A percentile compares a stretch with the other conserved stretches of the same genome.
Conservation (phyloP, 2,888 invertebrate genomes). For the Acanthoscelides obtectus region DNA sequence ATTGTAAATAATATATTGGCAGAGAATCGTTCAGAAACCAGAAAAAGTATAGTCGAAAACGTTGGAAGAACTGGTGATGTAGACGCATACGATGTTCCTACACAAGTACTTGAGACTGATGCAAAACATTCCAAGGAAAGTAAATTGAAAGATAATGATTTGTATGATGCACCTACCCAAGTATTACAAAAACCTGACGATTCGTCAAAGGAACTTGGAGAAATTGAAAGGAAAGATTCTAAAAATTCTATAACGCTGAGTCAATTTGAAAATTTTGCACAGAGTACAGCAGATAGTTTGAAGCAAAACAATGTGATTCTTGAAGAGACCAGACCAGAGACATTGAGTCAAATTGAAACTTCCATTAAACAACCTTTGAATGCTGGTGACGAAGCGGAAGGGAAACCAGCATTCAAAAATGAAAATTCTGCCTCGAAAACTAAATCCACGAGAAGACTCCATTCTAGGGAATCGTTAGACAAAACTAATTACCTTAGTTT, state of each 20-base stretch:
- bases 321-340: slow-evolving; percentile 6
- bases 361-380: slow-evolving; percentile 14
- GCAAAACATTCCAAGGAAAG: background rate
- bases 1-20: background rate
- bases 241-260: slow-evolving; percentile 14
- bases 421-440: background rate
- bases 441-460: background rate
- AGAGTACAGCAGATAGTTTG: slow-evolving; percentile 11
- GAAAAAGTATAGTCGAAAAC: too few species aligned
- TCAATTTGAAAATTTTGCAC: slow-evolving; percentile 18
- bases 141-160: background rate
- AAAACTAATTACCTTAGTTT: too few species aligned
- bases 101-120: slow-evolving; percentile 1
- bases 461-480: too few species aligned
- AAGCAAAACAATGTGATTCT: slow-evolving; percentile 1
- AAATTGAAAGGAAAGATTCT: background rate
- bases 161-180: background rate
- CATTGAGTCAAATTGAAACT: slow-evolving; percentile 19
- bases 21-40: too few species aligned
- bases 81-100: background rate
- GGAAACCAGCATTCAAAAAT: background rate
- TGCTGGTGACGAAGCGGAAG: background rate
- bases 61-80: too few species aligned
- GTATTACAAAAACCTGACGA: too few species aligned
- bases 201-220: too few species aligned